Evolutionary conservation across 2,888 invertebrate species (phyloP).

Genomic region (Antheraea yamamai): DNA sequence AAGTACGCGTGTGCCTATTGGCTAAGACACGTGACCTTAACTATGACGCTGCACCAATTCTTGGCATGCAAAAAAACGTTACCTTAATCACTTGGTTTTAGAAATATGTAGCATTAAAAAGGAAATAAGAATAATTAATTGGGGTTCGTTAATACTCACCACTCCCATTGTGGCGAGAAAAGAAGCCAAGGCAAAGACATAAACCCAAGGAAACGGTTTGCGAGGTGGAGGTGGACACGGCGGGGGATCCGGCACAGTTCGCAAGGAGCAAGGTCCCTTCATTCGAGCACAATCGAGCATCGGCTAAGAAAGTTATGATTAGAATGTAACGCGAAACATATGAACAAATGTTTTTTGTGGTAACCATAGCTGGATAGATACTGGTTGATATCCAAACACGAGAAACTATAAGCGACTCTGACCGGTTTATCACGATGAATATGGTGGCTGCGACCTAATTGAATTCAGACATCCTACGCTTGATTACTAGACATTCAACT

Average conservation of each 20-base stretch:
- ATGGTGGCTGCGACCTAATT: too few relatives aligned
- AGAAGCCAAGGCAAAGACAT: constrained; percentile 46
- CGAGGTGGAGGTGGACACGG: constrained; percentile 62
- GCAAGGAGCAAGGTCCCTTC: constrained; percentile 56
- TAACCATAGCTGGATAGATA: too few relatives aligned
- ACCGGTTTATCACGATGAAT: too few relatives aligned
- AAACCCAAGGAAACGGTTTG: constrained; percentile 66
- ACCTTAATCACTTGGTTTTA: background rate
- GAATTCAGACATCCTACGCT: too few relatives aligned
- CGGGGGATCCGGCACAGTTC: constrained; percentile 49
- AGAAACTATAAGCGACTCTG: too few relatives aligned
- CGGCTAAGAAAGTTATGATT: constrained; percentile 45
- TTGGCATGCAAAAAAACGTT: background rate
- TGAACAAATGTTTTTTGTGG: background rate
- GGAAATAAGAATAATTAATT: background rate
- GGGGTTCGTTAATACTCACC: constrained; percentile 49
- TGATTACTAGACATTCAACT: too few relatives aligned
- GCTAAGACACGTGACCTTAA: background rate
- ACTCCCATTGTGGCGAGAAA: constrained; percentile 59
- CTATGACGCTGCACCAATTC: background rate
- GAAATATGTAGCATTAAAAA: background rate
- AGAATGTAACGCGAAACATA: background rate
- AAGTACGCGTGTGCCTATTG: background rate
- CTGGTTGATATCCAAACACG: too few relatives aligned
- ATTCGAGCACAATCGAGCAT: constrained; percentile 59